Percentiles rank a stretch among this genome's conserved stretches.
Evolutionary conservation across 2,888 invertebrate genomes (phyloP).

Genomic region (Synanthedon vespiformis): DNA sequence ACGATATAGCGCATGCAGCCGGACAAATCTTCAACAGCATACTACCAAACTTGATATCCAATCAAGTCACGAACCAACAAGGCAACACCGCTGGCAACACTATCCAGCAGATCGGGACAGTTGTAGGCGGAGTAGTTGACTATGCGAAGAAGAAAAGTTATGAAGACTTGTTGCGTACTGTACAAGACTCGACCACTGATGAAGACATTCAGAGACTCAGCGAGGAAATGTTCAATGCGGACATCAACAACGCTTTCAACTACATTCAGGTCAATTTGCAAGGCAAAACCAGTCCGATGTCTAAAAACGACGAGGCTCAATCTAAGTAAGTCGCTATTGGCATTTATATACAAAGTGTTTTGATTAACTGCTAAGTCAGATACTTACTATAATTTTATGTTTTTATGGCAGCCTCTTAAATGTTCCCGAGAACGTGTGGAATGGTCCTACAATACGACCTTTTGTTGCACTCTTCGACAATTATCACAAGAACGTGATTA

Average conservation of each 20-base stretch:
- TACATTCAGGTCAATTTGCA: slow-evolving; percentile 80
- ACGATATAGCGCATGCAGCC: slow-evolving; percentile 51
- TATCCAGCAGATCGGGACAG: slow-evolving; percentile 53
- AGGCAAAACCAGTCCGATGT: slow-evolving; percentile 78
- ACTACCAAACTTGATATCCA: slow-evolving; percentile 49
- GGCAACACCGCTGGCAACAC: slow-evolving; percentile 55
- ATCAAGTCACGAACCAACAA: slow-evolving; percentile 46
- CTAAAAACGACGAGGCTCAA: slow-evolving; percentile 78
- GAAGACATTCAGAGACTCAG: slow-evolving; percentile 77
- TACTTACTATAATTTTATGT: background rate
- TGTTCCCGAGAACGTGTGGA: slow-evolving; percentile 74
- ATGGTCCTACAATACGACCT: slow-evolving; percentile 76
- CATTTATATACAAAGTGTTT: background rate
- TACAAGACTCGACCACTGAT: slow-evolving; percentile 70
- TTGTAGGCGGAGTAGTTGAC: slow-evolving; percentile 61
- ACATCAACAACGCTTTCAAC: slow-evolving; percentile 79
- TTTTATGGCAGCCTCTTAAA: slow-evolving; percentile 71
- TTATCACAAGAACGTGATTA: slow-evolving; percentile 77
- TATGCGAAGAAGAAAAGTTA: slow-evolving; percentile 63
- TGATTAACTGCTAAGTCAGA: background rate
- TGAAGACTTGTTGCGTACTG: slow-evolving; percentile 50
- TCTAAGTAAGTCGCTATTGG: slow-evolving; percentile 71
- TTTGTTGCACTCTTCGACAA: slow-evolving; percentile 81
- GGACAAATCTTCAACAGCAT: slow-evolving; percentile 61
- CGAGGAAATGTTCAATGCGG: slow-evolving; percentile 79